A percentile compares a stretch with the other conserved stretches of the same genome.
These are phyloP conservation scores for Craterocephalus amniculus DNA, from an alignment of 2,797 vertebrate species.

Conservation along the genomic window DNA sequence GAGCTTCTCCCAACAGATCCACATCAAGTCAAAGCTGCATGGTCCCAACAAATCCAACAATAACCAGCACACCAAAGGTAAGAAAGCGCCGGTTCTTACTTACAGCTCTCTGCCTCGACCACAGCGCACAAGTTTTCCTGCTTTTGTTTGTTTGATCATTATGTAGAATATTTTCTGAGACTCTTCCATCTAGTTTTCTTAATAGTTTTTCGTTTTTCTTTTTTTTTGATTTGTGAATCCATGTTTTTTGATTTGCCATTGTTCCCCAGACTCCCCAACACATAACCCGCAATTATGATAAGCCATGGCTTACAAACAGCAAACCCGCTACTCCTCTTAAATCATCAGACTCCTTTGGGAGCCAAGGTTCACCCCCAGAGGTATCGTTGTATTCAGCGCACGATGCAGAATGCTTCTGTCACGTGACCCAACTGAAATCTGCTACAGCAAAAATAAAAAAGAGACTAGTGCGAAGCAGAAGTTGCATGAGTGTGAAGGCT, in stretches of 20 bases:
- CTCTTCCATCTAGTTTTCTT: conserved; percentile 48
- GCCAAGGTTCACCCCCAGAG: conserved; percentile 95
- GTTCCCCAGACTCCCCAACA: conserved; percentile 97
- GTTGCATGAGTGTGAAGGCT: not conserved
- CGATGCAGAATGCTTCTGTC: conserved; percentile 68
- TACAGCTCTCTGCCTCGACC: not conserved
- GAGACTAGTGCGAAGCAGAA: not conserved
- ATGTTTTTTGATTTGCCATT: conserved; percentile 90
- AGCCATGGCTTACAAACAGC: conserved; percentile 99
- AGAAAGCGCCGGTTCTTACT: conserved; percentile 27
- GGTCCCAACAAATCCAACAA: conserved; percentile 72
- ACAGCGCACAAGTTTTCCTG: conserved; percentile 17
- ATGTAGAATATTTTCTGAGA: conserved; percentile 45
- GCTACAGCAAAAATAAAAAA: not conserved
- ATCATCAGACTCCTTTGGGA: conserved; percentile 94
- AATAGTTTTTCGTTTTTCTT: conserved; percentile 68
- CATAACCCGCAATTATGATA: conserved; percentile 99
- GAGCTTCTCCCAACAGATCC: conserved; percentile 94
- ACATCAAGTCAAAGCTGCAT: conserved; percentile 91
- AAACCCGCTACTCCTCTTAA: conserved; percentile 97
- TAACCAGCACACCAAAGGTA: conserved; percentile 90
- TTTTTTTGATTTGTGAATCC: conserved; percentile 80
- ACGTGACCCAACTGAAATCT: conserved; percentile 75
- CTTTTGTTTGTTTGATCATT: conserved; percentile 34
- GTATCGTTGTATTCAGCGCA: conserved; percentile 88